Evolutionary conservation across 2,797 vertebrate genomes (phyloP).

Genomic region (Arctocebus calabarensis): DNA sequence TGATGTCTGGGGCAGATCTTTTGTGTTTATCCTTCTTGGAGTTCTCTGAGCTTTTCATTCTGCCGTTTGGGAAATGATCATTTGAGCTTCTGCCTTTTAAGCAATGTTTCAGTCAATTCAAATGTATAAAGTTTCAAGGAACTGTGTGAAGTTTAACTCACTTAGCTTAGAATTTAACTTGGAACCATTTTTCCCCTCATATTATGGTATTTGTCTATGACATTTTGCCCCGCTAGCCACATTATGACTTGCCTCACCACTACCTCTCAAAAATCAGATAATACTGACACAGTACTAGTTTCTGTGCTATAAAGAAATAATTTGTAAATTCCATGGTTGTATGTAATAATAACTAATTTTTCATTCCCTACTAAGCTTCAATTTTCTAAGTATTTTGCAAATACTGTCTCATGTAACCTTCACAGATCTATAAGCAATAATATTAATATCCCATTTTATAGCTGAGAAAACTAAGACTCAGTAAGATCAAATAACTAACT

Average conservation of each 20-base stretch:
- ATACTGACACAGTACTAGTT: neutral
- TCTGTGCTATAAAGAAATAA: neutral
- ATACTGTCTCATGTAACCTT: neutral
- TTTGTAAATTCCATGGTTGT: neutral
- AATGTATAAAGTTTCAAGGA: neutral
- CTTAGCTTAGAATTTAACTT: neutral
- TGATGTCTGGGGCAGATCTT: neutral
- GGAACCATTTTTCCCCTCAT: neutral
- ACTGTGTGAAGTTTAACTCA: neutral
- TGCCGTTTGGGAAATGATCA: neutral
- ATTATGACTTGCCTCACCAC: neutral
- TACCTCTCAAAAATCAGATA: neutral
- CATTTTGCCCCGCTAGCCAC: neutral
- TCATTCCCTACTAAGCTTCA: neutral
- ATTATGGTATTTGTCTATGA: neutral
- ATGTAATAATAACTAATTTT: slow-evolving; percentile 36
- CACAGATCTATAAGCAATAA: neutral
- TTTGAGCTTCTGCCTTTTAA: neutral
- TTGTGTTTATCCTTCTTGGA: neutral
- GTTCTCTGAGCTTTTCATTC: neutral
- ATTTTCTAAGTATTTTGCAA: slow-evolving; percentile 12
- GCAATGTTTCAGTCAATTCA: neutral
- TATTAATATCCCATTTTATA: neutral
- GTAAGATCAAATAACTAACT: neutral
- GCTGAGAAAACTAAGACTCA: neutral